phyloP scores from a whole-genome alignment of 2,888 invertebrate genomes.

The Cephus nigrinus region DNA sequence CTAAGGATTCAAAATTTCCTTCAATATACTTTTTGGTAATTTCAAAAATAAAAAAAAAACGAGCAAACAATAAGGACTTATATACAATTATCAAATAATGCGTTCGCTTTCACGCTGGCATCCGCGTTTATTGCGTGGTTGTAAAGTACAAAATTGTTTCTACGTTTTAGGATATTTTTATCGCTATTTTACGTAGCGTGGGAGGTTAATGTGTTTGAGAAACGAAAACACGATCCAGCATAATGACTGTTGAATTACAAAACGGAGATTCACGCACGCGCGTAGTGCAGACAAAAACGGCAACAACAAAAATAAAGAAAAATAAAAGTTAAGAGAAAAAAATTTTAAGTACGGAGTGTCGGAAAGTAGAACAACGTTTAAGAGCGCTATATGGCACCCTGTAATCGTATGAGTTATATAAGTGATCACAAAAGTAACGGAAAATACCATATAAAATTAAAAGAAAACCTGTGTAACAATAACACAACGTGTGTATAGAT shows the following conservation, averaged over 20 bases:
- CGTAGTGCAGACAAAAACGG: neutral
- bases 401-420: neutral
- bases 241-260: neutral
- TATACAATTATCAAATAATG: neutral
- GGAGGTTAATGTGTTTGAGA: neutral
- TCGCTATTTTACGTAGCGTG: constrained; percentile 26
- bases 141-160: constrained; percentile 59
- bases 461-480: constrained; percentile 17
- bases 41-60: neutral
- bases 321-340: constrained; percentile 1
- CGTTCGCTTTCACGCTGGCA: constrained; percentile 24
- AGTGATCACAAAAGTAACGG: neutral
- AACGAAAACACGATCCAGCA: neutral
- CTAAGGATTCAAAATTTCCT: neutral
- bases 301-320: constrained; percentile 3
- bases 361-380: neutral
- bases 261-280: neutral
- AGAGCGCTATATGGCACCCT: neutral
- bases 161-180: constrained; percentile 46
- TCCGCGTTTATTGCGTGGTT: constrained; percentile 46
- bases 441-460: neutral
- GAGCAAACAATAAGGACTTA: neutral
- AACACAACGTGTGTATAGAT: constrained; percentile 30
- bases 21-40: neutral
- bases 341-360: constrained; percentile 6